phyloP scores from a whole-genome alignment of 1,140 invertebrate species.

The Drosophila pachea region DNA sequence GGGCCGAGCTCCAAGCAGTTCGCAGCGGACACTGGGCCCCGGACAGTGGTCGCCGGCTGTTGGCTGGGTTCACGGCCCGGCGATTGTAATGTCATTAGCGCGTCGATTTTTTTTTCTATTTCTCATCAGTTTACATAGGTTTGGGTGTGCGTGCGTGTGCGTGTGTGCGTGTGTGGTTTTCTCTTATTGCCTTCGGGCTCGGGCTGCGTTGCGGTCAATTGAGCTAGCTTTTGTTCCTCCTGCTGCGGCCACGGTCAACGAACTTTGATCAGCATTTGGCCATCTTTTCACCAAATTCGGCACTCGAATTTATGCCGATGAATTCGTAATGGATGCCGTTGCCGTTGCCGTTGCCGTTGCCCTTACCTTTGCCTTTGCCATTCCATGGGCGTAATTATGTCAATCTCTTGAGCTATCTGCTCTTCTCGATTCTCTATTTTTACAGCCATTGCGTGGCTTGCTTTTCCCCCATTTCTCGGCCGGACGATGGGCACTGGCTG shows the following conservation, averaged over 20 bases:
- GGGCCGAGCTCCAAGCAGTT: constrained; percentile 26
- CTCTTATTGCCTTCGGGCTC: constrained; percentile 7
- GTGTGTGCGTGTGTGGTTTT: constrained; percentile 4
- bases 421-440: constrained; percentile 5
- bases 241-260: constrained; percentile 37
- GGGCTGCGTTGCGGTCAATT: constrained; percentile 12
- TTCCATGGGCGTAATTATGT: constrained; percentile 63
- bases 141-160: too few species aligned
- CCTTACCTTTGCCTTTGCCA: constrained; percentile 12
- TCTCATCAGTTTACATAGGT: constrained; percentile 4
- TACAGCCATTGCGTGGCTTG: background rate
- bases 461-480: background rate
- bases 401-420: constrained; percentile 48
- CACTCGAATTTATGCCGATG: constrained; percentile 70
- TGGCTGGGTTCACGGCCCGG: constrained; percentile 36
- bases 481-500: constrained; percentile 1
- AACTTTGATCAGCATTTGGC: constrained; percentile 29
- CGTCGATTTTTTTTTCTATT: constrained; percentile 28
- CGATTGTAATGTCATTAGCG: constrained; percentile 75
- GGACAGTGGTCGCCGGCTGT: constrained; percentile 48
- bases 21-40: constrained; percentile 28
- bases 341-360: constrained; percentile 5
- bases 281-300: constrained; percentile 37
- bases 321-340: constrained; percentile 21
- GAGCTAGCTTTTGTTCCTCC: constrained; percentile 6